Evolutionary conservation across 2,113 vertebrate genomes (phyloP), one percentile per base, ranked within the genome.

Genomic region (Pogona vitticeps): DNA sequence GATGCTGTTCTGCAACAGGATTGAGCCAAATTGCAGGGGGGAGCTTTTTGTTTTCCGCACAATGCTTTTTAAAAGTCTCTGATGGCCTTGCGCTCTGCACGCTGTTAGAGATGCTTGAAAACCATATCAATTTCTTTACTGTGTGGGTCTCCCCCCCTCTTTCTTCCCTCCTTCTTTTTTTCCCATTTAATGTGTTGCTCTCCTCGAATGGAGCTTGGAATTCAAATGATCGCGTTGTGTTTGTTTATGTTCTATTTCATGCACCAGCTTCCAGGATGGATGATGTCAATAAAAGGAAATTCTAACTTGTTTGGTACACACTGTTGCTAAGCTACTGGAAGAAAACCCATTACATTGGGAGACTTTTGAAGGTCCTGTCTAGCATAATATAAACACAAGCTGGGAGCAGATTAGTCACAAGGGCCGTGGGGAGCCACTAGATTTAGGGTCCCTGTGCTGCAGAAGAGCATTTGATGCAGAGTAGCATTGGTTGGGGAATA

Each of bases 231-330:
- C 28, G 26, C 10, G 65, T 68, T 28, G 65, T 92, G 76, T 90
- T 86, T 83, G 73, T 70, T 86, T 90, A 83, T 21, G 91, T 92
- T 90, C 87, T 59, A 71, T 20, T 90, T 90, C 89, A 73, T 88
- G 82, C 46, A 91, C 86, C 85, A 88, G 85, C 67, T 90, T 78
- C 38, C 81, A 84, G 70, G 58, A 65, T 73, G 79, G 46, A 82
- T 70, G 86, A 56, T 1, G 0, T 88, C 70, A 72, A n/a, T 84
- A n/a, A 38, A 73, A 58, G 46, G 20, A 0, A 9, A 0, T 76
- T 86, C 70, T 87, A 84, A 87, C 92, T 93, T 93, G 88, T 88
- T 91, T 63, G 56, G 75, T 89, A 88, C 36, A 21, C 85, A 72
- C 75, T 70, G 79, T 82, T 92, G 84, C 70, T 86, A 90, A 82